Percentiles rank a stretch among this genome's conserved stretches.
Evolutionary conservation across 92 coral and sea anemone genomes (phyloP).

Genomic region (Scolanthus callimorphus): DNA sequence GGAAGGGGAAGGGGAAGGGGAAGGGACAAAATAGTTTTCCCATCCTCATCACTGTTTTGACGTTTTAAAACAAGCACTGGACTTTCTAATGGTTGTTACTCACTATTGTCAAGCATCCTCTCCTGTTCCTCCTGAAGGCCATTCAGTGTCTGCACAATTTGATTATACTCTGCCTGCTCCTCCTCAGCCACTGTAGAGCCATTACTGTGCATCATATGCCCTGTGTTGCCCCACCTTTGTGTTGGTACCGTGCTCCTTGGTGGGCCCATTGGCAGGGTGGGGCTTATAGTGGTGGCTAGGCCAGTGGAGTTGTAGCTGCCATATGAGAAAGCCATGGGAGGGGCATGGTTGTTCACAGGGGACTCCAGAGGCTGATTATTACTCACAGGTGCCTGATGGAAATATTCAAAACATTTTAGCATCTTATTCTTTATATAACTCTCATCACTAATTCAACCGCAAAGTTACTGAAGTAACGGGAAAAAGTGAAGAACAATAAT

Average conservation of each 20-base stretch:
- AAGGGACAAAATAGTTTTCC: too few relatives aligned
- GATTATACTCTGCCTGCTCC: conserved; percentile 62
- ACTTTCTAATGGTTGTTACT: background rate
- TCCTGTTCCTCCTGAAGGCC: conserved; percentile 65
- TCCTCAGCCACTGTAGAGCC: conserved; percentile 22
- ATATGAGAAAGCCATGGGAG: conserved; percentile 16
- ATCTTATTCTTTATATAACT: too few relatives aligned
- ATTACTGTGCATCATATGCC: conserved; percentile 10
- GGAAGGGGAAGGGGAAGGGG: too few relatives aligned
- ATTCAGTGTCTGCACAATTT: conserved; percentile 72
- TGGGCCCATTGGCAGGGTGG: conserved; percentile 24
- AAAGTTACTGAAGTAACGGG: too few relatives aligned
- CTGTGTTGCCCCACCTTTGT: conserved; percentile 9
- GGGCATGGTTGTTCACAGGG: conserved; percentile 18
- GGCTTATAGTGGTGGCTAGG: conserved; percentile 21
- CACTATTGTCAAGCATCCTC: conserved; percentile 73
- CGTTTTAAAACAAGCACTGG: too few relatives aligned
- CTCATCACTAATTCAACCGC: too few relatives aligned
- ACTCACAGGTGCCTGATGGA: conserved; percentile 26
- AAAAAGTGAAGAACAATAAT: too few relatives aligned
- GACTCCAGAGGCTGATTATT: conserved; percentile 17
- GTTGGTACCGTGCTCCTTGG: background rate
- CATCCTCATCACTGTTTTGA: too few relatives aligned
- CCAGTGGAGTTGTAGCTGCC: conserved; percentile 12
- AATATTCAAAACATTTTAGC: too few relatives aligned